phyloP scores from a whole-genome alignment of 2,888 invertebrate genomes.

The Agonopterix heracliana region DNA sequence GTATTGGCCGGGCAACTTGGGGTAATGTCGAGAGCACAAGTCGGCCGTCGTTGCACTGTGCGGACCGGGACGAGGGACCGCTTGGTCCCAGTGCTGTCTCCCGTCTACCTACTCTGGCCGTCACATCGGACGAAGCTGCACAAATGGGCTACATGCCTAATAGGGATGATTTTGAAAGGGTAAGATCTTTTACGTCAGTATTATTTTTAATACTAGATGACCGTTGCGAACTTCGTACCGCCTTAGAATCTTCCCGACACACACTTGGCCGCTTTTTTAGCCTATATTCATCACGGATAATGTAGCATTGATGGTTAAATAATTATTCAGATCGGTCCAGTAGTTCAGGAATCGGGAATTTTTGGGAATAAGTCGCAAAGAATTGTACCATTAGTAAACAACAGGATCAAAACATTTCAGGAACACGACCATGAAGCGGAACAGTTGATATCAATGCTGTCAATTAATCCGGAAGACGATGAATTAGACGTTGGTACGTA shows the following conservation, averaged over 20 bases:
- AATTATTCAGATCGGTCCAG: too few species aligned
- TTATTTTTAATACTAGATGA: background rate
- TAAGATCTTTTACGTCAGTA: slow-evolving; percentile 37
- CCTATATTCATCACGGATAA: too few species aligned
- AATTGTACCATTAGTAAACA: too few species aligned
- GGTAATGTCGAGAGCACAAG: slow-evolving; percentile 81
- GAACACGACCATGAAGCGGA: slow-evolving; percentile 97
- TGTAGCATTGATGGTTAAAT: too few species aligned
- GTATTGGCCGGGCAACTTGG: slow-evolving; percentile 93
- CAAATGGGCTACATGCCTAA: slow-evolving; percentile 96
- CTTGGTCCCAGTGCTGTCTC: slow-evolving; percentile 82
- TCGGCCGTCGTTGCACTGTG: slow-evolving; percentile 84
- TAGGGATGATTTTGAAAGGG: slow-evolving; percentile 96
- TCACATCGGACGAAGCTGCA: slow-evolving; percentile 88
- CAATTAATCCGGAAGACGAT: slow-evolving; percentile 90
- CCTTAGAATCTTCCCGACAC: too few species aligned
- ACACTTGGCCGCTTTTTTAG: too few species aligned
- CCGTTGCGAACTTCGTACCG: too few species aligned
- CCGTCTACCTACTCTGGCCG: slow-evolving; percentile 86
- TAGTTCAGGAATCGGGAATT: too few species aligned
- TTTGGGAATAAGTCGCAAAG: too few species aligned
- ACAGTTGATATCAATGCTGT: slow-evolving; percentile 89
- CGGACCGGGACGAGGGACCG: slow-evolving; percentile 85
- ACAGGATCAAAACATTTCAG: slow-evolving; percentile 57
- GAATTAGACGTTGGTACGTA: slow-evolving; percentile 87